Base-by-base conservation (phyloP, 1,140 invertebrate genomes). In the Heliconius hermathena region DNA sequence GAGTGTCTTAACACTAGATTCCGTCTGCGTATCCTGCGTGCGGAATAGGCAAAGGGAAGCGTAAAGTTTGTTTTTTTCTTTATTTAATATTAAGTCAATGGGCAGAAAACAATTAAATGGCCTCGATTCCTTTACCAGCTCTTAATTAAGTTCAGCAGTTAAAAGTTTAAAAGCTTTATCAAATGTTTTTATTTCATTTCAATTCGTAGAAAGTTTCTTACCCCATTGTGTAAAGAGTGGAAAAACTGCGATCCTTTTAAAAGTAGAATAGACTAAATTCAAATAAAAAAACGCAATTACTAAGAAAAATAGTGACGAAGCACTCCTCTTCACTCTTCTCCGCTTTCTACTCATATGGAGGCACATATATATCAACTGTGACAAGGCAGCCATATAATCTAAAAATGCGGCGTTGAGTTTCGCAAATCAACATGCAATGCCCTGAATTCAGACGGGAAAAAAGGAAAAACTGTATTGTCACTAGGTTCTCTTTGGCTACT, bases 111-210 rank as follows among this genome's bases (percentile, higher is more conserved):
- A 66, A 66, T 29, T 66, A 66, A 66, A 66, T 29, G 60, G 60
- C 60, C 60, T 66, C 60, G 60, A 66, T 29, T 66, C 26, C 20
- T 66, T 66, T 66, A 66, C 60, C 26, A 66, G 60, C 60, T 26
- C 22, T 66, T 66, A 66, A 66, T 66, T 66, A 66, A 16, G 22
- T 66, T 66, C 60, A 66, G 26, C 60, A 66, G 60, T 66, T 66
- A 66, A 66, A 66, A 29, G 60, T 66, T 29, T 66, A 66, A 66
- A 66, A 29, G 22, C 13, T 66, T 29, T 66, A 66, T 66, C 22
- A 26, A 66, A 26, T 66, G 22, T 66, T 66, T 66, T 66, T 18
- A 66, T 66, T 66, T 60, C n/a, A 60, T 26, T 60, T 29, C 22
- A 66, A 66, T 26, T 66, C 11, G 60, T n/a, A 22, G 26, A 66